These are phyloP conservation scores for Conchocele bisecta DNA, from an alignment of 2,888 invertebrate species.

Conservation along the genomic window DNA sequence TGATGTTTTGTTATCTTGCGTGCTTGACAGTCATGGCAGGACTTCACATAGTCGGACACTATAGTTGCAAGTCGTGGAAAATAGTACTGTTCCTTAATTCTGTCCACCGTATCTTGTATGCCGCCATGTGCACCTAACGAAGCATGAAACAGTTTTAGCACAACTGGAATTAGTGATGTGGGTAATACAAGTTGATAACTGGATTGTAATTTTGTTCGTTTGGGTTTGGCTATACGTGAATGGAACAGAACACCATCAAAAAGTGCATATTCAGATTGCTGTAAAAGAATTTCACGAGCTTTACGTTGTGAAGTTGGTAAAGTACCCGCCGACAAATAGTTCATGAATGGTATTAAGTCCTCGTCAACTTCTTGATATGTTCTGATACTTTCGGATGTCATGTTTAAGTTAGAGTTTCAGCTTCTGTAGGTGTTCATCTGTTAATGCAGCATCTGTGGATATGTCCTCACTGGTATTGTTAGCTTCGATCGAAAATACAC, in stretches of 20 bases:
- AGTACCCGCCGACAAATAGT: slow-evolving; percentile 3
- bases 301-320: slow-evolving; percentile 35
- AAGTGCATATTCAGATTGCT: slow-evolving; percentile 21
- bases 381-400: too few species aligned
- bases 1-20: slow-evolving; percentile 42
- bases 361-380: too few species aligned
- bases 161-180: slow-evolving; percentile 11
- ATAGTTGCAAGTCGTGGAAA: slow-evolving; percentile 17
- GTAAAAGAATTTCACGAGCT: slow-evolving; percentile 19
- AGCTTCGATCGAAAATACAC: too few species aligned
- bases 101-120: slow-evolving; percentile 29
- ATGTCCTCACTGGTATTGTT: too few species aligned
- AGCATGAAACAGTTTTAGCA: slow-evolving; percentile 33
- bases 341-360: too few species aligned
- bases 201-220: slow-evolving; percentile 27
- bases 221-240: slow-evolving; percentile 18
- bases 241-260: slow-evolving; percentile 42
- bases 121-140: slow-evolving; percentile 30
- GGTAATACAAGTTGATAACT: slow-evolving; percentile 43
- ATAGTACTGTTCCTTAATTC: slow-evolving; percentile 17
- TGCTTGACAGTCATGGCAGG: slow-evolving; percentile 40
- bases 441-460: too few species aligned
- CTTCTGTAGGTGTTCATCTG: too few species aligned
- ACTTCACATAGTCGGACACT: slow-evolving; percentile 29
- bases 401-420: too few species aligned